These are phyloP conservation scores for Promerops cafer DNA, from an alignment of 2,113 vertebrate genomes.

Conservation along the genomic window DNA sequence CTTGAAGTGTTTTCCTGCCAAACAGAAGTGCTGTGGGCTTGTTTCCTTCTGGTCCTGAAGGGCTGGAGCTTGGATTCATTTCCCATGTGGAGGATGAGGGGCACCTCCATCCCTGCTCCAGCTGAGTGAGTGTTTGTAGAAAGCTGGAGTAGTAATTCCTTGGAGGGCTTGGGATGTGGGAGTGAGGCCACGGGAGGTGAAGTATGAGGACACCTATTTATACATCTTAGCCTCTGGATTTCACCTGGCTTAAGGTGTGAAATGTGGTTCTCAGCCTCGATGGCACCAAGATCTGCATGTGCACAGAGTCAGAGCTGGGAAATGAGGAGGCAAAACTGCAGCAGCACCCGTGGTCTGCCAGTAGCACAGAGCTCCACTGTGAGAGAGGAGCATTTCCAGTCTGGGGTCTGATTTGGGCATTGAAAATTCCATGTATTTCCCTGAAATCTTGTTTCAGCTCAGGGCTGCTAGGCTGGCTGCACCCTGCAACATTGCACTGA, in stretches of 20 bases:
- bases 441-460: neutral
- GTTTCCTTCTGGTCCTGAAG: neutral
- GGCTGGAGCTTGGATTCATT: neutral
- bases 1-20: neutral
- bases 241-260: neutral
- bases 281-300: neutral
- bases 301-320: neutral
- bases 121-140: neutral
- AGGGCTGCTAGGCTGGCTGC: accelerated
- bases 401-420: neutral
- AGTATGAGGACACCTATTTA: neutral
- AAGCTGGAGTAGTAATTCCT: neutral
- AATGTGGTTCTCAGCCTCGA: neutral
- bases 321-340: neutral
- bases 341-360: neutral
- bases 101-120: neutral
- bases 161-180: neutral
- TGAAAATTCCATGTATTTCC: neutral
- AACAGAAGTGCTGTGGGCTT: neutral
- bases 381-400: neutral
- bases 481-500: accelerated
- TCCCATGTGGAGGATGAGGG: neutral
- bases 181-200: neutral
- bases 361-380: neutral
- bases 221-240: neutral